Base-by-base conservation (phyloP, 2,113 vertebrate species). In the Boulengeromyrus knoepffleri region DNA sequence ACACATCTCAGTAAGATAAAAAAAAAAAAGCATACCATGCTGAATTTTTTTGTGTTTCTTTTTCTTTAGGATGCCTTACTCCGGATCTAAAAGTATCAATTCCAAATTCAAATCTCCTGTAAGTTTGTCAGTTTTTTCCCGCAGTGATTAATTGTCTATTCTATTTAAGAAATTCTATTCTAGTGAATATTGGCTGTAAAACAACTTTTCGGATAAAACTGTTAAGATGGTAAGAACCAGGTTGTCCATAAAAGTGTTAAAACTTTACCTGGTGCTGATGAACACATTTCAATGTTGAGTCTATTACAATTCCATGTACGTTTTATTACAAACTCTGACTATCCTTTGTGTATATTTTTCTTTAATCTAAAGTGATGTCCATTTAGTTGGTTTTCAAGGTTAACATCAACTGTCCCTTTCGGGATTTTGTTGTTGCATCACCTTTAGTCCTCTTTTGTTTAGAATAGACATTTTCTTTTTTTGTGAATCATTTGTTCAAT, bases 51-150 rank as follows among this genome's bases (percentile, higher is more conserved):
- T 12, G 1, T 47, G 13, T 9, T 27, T 2, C 8, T 91, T 39
- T 92, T 50, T 70, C 8, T 53, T 1, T 85, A 96, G 95, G 92
- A 95, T 94, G 27, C 92, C 95, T 19, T 92, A 90, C 15, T 92
- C 95, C 74, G 93, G 92, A 91, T 93, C 90, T 74, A 94, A 90
- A 89, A 95, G 84, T 88, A 94, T 95, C 1, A 70, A 94, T 87
- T 95, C 95, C 47, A 93, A 92, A 50, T 96, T 96, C 88, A 96
- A 96, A 92, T 96, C 95, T 88, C 96, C 96, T 13, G 96, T 96
- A 92, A 94, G 96, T 95, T 4, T 8, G 39, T 47, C 50, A 39
- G 3, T 88, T 88, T 36, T 56, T 46, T 46, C n/a, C 39, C 3
- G 27, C n/a, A 74, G 8, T 46, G 42, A 84, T 46, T 46, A 42